Conservation (phyloP, 2,797 vertebrate species). For the Parauchenoglanis ngamensis region DNA sequence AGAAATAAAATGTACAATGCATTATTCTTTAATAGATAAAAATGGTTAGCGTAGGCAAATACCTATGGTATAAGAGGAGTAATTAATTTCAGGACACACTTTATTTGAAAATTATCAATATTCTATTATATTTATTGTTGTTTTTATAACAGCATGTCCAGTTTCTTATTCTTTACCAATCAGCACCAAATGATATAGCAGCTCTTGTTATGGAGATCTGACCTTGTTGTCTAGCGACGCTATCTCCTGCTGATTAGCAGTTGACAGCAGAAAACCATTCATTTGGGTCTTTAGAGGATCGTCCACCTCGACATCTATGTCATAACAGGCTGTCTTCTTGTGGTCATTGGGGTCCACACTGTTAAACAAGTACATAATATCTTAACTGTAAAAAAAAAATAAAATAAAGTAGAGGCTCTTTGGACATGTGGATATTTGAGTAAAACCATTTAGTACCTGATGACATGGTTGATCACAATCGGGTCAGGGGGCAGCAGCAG, state of each 20-base stretch:
- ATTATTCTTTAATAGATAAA: neutral
- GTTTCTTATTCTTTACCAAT: neutral
- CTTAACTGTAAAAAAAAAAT: neutral
- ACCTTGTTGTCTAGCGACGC: constrained; percentile 97
- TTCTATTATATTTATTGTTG: neutral
- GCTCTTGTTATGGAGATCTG: constrained; percentile 29
- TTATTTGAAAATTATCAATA: neutral
- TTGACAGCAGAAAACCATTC: constrained; percentile 98
- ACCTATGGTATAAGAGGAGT: neutral
- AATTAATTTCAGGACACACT: neutral
- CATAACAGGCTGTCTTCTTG: constrained; percentile 98
- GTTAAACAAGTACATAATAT: constrained; percentile 26
- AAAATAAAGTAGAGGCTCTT: neutral
- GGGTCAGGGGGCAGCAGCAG: constrained; percentile 94
- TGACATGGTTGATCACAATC: constrained; percentile 97
- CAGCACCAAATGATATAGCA: neutral
- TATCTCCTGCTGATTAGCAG: constrained; percentile 98
- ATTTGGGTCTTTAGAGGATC: constrained; percentile 97
- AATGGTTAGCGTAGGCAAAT: neutral
- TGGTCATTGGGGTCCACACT: constrained; percentile 98
- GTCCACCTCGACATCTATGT: constrained; percentile 97
- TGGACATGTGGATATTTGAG: neutral
- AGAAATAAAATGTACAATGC: neutral
- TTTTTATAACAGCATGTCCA: neutral
- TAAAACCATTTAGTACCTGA: constrained; percentile 79